Evolutionary conservation across 2,113 vertebrate genomes (phyloP), one percentile per base, ranked within the genome.

Genomic region (Chionodraco myersi): DNA sequence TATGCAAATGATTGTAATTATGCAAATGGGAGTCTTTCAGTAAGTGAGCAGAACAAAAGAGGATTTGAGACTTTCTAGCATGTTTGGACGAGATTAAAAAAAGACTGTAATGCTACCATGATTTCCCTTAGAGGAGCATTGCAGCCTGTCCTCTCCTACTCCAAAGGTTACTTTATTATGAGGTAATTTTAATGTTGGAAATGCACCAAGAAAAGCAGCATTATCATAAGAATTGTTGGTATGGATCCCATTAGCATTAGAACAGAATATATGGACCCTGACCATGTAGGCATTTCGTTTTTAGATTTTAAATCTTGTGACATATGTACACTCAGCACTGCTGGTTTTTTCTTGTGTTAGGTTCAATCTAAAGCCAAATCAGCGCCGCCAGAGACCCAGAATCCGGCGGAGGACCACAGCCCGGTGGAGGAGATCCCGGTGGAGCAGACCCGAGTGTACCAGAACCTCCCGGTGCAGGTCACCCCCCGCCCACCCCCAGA

Each of bases 381-480:
- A 75, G 71, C 84, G 62, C 88, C 60, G 34, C 79, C 83, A 61
- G 84, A 84, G 41, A 81, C 75, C 56, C 79, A 79, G 59, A 89
- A 89, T 61, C 69, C 60, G 30, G 3, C 86, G 57, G 82, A 90
- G 34, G 85, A 91, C 59, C 80, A 93, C 63, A 92, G 88, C 58
- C 89, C 89, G 1, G 86, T 91, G 41, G 93, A 94, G 80, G 90
- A 92, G 77, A 58, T 89, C 76, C 91, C 90, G 14, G 65, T 61
- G 10, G 92, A 94, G 65, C 91, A 93, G 83, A 94, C 91, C 72
- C 83, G 68, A 75, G 89, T 94, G 71, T 93, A 93, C 85, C 92
- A 94, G 58, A 66, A 83, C 48, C 88, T 56, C 9, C 77, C 83
- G 0, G 65, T 61, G 44, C 85, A 77, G 59, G 44, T 15, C 23